Base-by-base conservation (phyloP, 1,140 invertebrate genomes). In the Paraescarpia echinospica region DNA sequence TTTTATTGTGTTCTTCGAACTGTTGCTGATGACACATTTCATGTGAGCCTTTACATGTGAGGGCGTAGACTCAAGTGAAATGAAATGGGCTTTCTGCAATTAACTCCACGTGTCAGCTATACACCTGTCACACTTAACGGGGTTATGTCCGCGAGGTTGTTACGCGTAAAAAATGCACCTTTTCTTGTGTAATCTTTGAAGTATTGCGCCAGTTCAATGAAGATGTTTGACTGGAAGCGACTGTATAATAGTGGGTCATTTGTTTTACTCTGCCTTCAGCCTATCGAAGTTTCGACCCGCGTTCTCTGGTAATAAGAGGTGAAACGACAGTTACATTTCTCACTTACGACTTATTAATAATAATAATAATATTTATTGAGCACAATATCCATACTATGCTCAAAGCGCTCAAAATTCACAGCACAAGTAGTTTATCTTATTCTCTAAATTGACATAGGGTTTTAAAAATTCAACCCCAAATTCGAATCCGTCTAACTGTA, bases 111-210 rank as follows among this genome's bases (percentile, higher is more conserved):
- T 14, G 12, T 77, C 59, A 77, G 8, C 59, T 18, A 27, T 77
- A 31, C 59, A 1, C 59, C 27, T 77, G 59, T 77, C 59, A 31
- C 27, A 31, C 27, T 14, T 77, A 77, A 77, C 59, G 18, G 22
- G 8, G 59, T 77, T 77, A 77, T 77, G 59, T 77, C 1, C 27
- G 22, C 22, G 59, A 27, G 59, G 59, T 27, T 77, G 59, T 77
- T 77, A 77, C 59, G 59, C 59, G 59, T 77, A 77, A 77, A 77
- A 77, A 77, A 2, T 77, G 59, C 59, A 77, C 59, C 59, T 77
- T 77, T 77, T 77, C 14, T 77, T 77, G 59, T 77, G 59, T 77
- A 77, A 77, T 77, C 59, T 77, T 77, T 77, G 59, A 77, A 77
- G 12, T 77, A 18, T 77, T 77, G 59, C 59, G 59, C 2, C 27